These are phyloP conservation scores for Diadophis punctatus DNA, from an alignment of 2,113 vertebrate genomes.

Conservation along the genomic window DNA sequence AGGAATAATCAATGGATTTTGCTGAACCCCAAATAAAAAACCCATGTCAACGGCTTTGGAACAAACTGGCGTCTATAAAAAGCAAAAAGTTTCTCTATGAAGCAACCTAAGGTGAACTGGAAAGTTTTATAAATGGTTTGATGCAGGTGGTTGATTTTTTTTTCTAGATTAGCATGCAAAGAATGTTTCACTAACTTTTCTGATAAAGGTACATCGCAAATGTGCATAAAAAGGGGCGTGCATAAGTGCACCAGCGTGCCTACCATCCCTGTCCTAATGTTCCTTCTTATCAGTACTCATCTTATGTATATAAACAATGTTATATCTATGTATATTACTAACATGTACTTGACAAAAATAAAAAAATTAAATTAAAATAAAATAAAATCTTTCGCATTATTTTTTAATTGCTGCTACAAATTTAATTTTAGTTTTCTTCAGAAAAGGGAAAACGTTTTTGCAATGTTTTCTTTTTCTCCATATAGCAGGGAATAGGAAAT, in stretches of 20 bases:
- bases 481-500: background rate
- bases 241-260: too few relatives aligned
- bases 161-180: background rate
- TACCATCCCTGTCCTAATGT: too few relatives aligned
- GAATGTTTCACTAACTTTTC: background rate
- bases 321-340: too few relatives aligned
- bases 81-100: background rate
- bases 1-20: background rate
- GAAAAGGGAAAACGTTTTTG: background rate
- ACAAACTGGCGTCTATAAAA: background rate
- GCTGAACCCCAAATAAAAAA: background rate
- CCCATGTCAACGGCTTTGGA: background rate
- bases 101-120: background rate
- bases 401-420: background rate
- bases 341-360: too few relatives aligned
- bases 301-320: too few relatives aligned
- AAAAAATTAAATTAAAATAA: too few relatives aligned
- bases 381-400: background rate
- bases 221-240: too few relatives aligned
- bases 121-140: background rate
- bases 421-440: background rate
- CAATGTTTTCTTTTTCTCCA: background rate
- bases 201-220: background rate
- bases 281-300: too few relatives aligned
- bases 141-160: background rate